Base-by-base conservation (phyloP, 1,140 invertebrate genomes). In the Druon quercuslanigerum region DNA sequence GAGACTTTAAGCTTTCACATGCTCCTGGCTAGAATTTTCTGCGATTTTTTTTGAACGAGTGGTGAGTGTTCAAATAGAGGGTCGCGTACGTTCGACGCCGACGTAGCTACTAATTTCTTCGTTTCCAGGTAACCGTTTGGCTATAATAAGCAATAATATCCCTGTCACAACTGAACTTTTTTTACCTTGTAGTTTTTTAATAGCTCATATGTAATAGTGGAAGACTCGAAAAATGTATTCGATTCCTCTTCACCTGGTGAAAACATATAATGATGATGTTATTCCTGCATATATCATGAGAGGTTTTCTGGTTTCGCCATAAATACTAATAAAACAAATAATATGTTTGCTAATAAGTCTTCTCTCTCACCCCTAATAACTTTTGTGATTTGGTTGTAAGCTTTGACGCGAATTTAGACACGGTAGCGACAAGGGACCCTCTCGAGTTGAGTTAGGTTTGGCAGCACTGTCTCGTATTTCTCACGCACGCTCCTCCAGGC, bases 401-500 rank as follows among this genome's bases (percentile, higher is more conserved):
- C 52, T 54, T 54, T 54, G 52, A 54, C 52, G 19, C 8, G 52
- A 54, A 54, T 54, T 54, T 54, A 54, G 52, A 54, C 52, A 54
- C 52, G 52, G 52, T 54, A 54, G 52, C 52, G 52, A 54, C 52
- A 54, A 54, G 52, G 52, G 52, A 54, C 52, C n/a, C 52, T 54
- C 52, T 54, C 52, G 52, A 54, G n/a, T 54, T 54, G 52, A 54
- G 52, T 54, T 54, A 54, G 52, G 52, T 54, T 54, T 54, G 52
- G 52, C 60, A 33, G 40, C 73, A 74, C 79, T 80, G 80, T 82
- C 72, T 86, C 80, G 78, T 78, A 84, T 85, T 87, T 87, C 86
- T 87, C 86, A 87, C 86, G 86, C 80, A 73, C 71, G 77, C 79
- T 79, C 60, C 77, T 83, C 76, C 71, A 79, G 73, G 75, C 60